These are phyloP conservation scores for Elysia crispata DNA, from an alignment of 2,888 invertebrate genomes.

Conservation along the genomic window DNA sequence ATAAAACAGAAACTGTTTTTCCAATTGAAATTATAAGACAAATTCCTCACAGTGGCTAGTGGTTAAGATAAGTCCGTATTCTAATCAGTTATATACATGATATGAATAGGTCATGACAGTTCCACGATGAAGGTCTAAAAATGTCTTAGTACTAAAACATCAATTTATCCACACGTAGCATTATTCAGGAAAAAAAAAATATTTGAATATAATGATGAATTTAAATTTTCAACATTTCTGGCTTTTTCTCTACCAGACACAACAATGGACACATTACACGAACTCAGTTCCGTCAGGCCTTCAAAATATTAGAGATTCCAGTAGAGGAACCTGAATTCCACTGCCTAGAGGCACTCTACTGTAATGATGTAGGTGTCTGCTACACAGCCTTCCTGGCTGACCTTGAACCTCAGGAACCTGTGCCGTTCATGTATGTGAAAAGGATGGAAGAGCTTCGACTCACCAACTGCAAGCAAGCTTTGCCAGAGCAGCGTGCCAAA, in stretches of 20 bases:
- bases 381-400: conserved; percentile 74
- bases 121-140: too few species aligned
- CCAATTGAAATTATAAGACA: too few species aligned
- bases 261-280: conserved; percentile 76
- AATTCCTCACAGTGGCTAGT: too few species aligned
- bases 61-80: too few species aligned
- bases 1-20: too few species aligned
- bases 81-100: too few species aligned
- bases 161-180: too few species aligned
- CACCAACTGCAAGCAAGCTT: conserved; percentile 65
- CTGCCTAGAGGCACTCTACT: conserved; percentile 75
- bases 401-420: conserved; percentile 69
- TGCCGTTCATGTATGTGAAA: conserved; percentile 70
- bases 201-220: too few species aligned
- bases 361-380: conserved; percentile 76
- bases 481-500: conserved; percentile 65
- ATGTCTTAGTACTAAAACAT: too few species aligned
- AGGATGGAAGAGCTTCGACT: conserved; percentile 69
- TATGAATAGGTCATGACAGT: too few species aligned
- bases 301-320: conserved; percentile 74
- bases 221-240: too few species aligned
- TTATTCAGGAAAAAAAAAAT: too few species aligned
- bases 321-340: conserved; percentile 72
- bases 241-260: conserved; percentile 66
- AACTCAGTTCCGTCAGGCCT: conserved; percentile 75